Evolutionary conservation across 2,113 vertebrate species (phyloP).

Genomic region (Daubentonia madagascariensis): DNA sequence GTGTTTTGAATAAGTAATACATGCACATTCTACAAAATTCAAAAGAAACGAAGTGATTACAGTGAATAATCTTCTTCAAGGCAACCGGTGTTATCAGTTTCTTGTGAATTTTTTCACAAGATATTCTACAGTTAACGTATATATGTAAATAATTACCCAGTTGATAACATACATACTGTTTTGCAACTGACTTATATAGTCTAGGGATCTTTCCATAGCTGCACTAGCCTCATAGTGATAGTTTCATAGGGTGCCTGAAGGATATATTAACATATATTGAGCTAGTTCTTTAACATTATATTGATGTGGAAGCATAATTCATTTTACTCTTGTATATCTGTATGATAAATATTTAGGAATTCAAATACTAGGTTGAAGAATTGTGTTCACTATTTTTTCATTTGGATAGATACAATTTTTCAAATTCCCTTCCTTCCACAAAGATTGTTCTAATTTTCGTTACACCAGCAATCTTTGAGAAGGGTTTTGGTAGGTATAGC

Average conservation of each 20-base stretch:
- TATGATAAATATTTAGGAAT: neutral
- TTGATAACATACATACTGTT: neutral
- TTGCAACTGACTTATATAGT: neutral
- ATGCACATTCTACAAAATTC: neutral
- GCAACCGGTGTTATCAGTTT: neutral
- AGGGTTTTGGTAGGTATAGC: constrained; percentile 6
- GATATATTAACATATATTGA: neutral
- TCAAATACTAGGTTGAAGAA: neutral
- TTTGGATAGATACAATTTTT: neutral
- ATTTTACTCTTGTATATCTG: neutral
- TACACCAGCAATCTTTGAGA: neutral
- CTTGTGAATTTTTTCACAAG: neutral
- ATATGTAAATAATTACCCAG: neutral
- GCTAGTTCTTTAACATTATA: neutral
- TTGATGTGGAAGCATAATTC: neutral
- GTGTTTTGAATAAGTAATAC: neutral
- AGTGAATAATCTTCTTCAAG: neutral
- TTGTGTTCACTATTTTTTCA: neutral
- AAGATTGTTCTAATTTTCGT: constrained; percentile 40
- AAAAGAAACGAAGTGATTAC: neutral
- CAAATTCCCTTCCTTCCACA: constrained; percentile 18
- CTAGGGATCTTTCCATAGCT: neutral
- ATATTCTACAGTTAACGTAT: neutral
- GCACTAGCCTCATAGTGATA: neutral
- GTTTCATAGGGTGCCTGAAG: neutral